Evolutionary conservation across 1,140 invertebrate species (phyloP), one percentile per base, ranked within the genome.

Genomic region (Drosophila kikkawai): DNA sequence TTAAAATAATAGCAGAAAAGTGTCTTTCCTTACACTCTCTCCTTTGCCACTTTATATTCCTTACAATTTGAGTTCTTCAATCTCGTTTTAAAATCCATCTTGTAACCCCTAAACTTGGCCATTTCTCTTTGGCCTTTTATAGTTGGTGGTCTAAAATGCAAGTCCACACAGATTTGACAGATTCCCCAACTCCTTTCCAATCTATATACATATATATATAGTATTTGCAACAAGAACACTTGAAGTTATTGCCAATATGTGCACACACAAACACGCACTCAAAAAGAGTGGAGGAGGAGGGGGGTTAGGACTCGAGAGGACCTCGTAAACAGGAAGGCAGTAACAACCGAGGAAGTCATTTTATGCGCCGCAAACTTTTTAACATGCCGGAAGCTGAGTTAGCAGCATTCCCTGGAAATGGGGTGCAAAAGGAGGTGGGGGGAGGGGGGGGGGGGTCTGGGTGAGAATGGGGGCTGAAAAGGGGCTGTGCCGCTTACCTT

Each of bases 331-430:
- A 88, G 85, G 85, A 90, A 79, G 81, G 80, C 85, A 84, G 85
- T 90, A 81, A 90, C 85, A 78, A 82, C 42, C 85, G 76, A 81
- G 85, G 85, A 90, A 90, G 85, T 90, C 85, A 85, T 90, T 90
- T 90, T 90, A 90, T 90, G 85, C 85, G 85, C 85, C 85, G 85
- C 85, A 90, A 90, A 90, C 85, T 90, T 90, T 90, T 90, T 90
- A 90, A 90, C 85, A 90, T 90, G 80, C 82, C 85, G 85, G 85
- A 90, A 90, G 85, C 88, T 90, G 86, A 85, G 85, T 90, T 90
- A 90, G 85, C 85, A 34, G 44, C n/a, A 15, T 22, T 19, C 41
- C 17, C 26, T n/a, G 19, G 0, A 56, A 71, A 47, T 48, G 29
- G 60, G 19, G 36, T 63, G 53, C 44, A 41, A 57, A 7, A 26